phyloP scores from a whole-genome alignment of 2,888 invertebrate species.

The Hyles lineata region DNA sequence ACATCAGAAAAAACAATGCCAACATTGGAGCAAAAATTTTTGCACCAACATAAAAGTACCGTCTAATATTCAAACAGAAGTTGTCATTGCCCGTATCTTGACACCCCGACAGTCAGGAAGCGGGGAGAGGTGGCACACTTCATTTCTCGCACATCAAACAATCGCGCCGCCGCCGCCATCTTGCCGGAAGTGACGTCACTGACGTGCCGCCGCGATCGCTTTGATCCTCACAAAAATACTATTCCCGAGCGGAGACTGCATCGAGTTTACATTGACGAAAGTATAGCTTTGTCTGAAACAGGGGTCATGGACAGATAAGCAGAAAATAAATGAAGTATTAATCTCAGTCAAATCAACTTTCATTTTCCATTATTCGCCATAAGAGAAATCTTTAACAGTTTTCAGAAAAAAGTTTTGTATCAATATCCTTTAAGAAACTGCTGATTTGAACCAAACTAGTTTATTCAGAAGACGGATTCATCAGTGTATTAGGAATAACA shows the following conservation, averaged over 20 bases:
- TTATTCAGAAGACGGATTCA: too few relatives aligned
- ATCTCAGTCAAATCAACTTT: neutral
- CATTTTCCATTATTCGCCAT: neutral
- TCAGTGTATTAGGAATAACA: neutral
- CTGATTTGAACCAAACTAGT: too few relatives aligned
- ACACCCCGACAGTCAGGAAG: constrained; percentile 78
- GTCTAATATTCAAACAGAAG: constrained; percentile 66
- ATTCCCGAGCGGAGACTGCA: constrained; percentile 19
- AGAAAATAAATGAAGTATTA: neutral
- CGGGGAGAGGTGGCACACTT: constrained; percentile 81
- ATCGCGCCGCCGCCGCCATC: constrained; percentile 79
- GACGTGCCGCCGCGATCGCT: constrained; percentile 73
- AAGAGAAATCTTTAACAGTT: too few relatives aligned
- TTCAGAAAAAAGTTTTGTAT: too few relatives aligned
- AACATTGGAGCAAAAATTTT: constrained; percentile 26
- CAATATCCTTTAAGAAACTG: too few relatives aligned
- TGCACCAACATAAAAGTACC: constrained; percentile 51
- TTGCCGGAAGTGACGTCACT: constrained; percentile 81
- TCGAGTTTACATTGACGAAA: constrained; percentile 14
- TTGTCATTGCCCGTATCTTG: constrained; percentile 76
- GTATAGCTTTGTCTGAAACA: constrained; percentile 3
- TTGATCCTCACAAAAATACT: constrained; percentile 79
- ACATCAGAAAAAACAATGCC: constrained; percentile 15
- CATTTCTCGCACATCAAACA: constrained; percentile 85
- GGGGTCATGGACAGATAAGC: neutral